Base-by-base conservation (phyloP, 2,113 vertebrate genomes). In the Pongo pygmaeus region DNA sequence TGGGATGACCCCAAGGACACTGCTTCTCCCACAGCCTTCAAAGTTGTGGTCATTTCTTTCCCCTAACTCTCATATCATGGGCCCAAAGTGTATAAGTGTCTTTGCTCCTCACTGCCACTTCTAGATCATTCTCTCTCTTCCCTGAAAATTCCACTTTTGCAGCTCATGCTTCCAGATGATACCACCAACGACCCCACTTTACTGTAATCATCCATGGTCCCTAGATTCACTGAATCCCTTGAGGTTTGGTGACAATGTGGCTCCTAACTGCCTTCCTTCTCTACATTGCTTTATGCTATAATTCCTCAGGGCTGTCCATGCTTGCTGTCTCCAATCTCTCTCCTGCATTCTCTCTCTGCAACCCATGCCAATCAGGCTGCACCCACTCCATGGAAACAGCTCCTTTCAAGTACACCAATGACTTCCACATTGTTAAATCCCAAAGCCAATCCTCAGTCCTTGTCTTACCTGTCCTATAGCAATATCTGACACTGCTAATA, bases 281-380 rank as follows among this genome's bases (percentile, higher is more conserved):
- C 84, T 18, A 22, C 1, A 13, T 5, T 17, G 0, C 48, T 48
- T 43, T 32, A 38, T 3, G 5, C 38, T 8, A 3, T 5, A 57
- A 20, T 18, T 40, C 84, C 88, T 35, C 59, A 18, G 35, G 52
- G 57, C 1, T 8, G 14, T n/a, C 78, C 43, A 0, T 10, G 46
- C 78, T 46, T n/a, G 35, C 38, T 43, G 2, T 25, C 40, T 89
- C 55, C 61, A 43, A 18, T 27, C n/a, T 81, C 80, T 50, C 80
- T 38, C 18, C 40, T 40, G n/a, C 10, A 6, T 32, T 13, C 25
- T 43, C 55, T 25, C 20, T 92, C 64, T 18, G n/a, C 43, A 79
- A 86, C 8, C 13, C 38, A 12, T 8, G 84, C 12, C 64, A 46
- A 9, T 18, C 50, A 48, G 13, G 81, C 40, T 59, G 40, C 27